These are phyloP conservation scores for Therioaphis trifolii DNA, from an alignment of 2,888 invertebrate species.

Conservation along the genomic window DNA sequence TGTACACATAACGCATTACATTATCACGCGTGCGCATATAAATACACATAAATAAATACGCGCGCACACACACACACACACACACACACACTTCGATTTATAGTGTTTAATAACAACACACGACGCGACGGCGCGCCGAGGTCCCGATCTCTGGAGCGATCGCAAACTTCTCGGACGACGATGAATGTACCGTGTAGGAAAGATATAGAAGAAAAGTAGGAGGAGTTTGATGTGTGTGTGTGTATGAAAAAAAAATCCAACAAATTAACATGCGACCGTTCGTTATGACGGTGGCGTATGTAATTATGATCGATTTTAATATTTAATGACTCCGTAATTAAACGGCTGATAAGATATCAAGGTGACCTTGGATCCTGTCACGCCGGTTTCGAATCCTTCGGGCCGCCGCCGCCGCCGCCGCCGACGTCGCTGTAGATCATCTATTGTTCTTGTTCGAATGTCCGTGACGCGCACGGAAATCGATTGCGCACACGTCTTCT, in stretches of 20 bases:
- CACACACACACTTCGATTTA: background rate
- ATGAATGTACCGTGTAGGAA: background rate
- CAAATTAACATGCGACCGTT: constrained; percentile 45
- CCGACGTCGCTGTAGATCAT: background rate
- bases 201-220: background rate
- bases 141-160: background rate
- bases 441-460: constrained; percentile 50
- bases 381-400: constrained; percentile 56
- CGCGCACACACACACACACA: background rate
- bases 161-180: background rate
- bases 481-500: constrained; percentile 24
- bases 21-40: too few relatives aligned
- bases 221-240: background rate
- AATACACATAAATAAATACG: background rate
- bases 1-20: background rate
- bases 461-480: constrained; percentile 34
- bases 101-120: background rate
- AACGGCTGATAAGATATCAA: constrained; percentile 53
- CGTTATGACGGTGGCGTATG: constrained; percentile 32
- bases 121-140: background rate
- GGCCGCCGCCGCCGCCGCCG: constrained; percentile 2
- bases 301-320: constrained; percentile 61
- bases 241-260: constrained; percentile 12
- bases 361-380: constrained; percentile 54
- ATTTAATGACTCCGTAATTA: constrained; percentile 60